Evolutionary conservation across 1,140 invertebrate species (phyloP), one percentile per base, ranked within the genome.

Genomic region (Drosophila navojoa): DNA sequence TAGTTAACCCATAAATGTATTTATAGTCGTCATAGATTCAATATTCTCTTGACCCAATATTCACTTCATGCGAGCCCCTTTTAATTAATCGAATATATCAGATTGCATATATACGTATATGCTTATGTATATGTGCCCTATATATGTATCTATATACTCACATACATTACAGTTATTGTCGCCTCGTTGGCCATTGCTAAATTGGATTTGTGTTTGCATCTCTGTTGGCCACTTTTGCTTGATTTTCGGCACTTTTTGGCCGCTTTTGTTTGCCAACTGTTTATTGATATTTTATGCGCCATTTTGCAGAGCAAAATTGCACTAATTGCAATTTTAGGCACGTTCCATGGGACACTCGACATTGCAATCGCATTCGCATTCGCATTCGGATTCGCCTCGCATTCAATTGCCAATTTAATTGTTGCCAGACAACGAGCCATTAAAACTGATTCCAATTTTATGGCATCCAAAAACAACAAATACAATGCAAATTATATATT

Each of bases 281-380:
- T 87, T 87, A 87, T 81, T 87, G 84, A 87, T 86, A 79, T 87
- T 87, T 82, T 79, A 86, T 86, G 79, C 54, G 59, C 71, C 72
- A 73, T 68, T 74, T 81, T 71, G 47, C 32, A 29, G 49, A 64
- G 54, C 74, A 70, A 71, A 59, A 71, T 72, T 76, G 71, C 63
- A 73, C 84, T 87, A 86, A 81, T 86, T 86, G 81, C 79, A 76
- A 86, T 86, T 86, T 86, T 82, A 79, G 82, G 75, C 81, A 85
- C 81, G 82, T 85, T 70, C 75, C 70, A 42, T 38, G 55, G 71
- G 29, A 22, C 75, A 59, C 60, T 77, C 69, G 54, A 64, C 67
- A 86, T 87, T 86, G 60, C 67, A 86, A 81, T 86, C 79, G 81
- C 71, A 87, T 87, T 29, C 27, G 4, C 27, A 29, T 87, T 87